Evolutionary conservation across 2,113 vertebrate genomes (phyloP), one percentile per base, ranked within the genome.

Genomic region (Oryzias javanicus): DNA sequence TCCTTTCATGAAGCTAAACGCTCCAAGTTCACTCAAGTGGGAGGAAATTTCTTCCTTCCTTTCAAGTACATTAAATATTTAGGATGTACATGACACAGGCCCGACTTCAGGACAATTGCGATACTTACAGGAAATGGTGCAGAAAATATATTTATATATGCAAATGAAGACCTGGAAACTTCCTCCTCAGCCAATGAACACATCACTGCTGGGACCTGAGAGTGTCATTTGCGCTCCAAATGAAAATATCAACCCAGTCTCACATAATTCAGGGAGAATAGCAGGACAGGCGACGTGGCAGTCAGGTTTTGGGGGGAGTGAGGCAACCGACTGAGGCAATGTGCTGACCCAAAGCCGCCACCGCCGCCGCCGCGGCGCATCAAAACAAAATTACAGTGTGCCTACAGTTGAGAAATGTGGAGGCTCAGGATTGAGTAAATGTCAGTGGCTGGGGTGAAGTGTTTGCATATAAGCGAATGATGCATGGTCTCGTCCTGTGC

Each of bases 391-490:
- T 90, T 83, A 89, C 85, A 83, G 81, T 82, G 79, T 83, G 82
- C 80, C 87, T 66, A 83, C 71, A 82, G 78, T 76, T 74, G 84
- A 83, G 85, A 69, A 70, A 87, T 72, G 75, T 74, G 63, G 83
- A 88, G 74, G 85, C 80, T 71, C 66, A 40, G 85, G 82, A 82
- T 86, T 88, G 88, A 88, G 89, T 89, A 90, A 91, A 91, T 89
- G 89, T 91, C 90, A 90, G 79, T 65, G 65, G 78, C 76, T 71
- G 50, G 84, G 81, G 76, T 86, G 85, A 89, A 82, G 86, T 89
- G 88, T 91, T 90, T 91, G 89, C 90, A 89, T 90, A 90, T 88
- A 88, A 86, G 89, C 83, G 74, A 87, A 90, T 91, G 91, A 90
- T 90, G 85, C 71, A 75, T 64, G 89, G 89, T 83, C 87, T 90